Evolutionary conservation across 2,888 invertebrate genomes (phyloP), one percentile per base, ranked within the genome.

Genomic region (Cyclophora albipunctata): DNA sequence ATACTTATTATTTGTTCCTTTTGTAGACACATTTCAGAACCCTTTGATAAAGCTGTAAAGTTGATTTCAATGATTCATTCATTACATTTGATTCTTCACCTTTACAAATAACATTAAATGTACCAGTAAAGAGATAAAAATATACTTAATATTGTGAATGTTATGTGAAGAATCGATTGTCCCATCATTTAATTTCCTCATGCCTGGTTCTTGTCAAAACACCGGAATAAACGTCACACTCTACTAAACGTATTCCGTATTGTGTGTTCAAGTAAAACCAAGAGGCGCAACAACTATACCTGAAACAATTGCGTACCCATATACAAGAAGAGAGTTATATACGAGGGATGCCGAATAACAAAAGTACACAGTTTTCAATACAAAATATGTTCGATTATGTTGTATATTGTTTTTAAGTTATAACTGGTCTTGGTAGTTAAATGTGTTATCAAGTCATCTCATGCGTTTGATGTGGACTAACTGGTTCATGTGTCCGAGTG

Each of bases 261-360:
- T 81, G 65, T 82, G 78, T 82, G 20, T 84, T 84, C 84, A 85
- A 85, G 86, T 84, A 81, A 78, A 80, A 63, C 69, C 77, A 84
- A 83, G 84, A 75, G 82, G 75, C 77, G 76, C 82, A 55, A 62
- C 78, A 73, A 71, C 79, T 81, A 83, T 81, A 75, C 77, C 72
- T 81, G 84, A 83, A 76, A 61, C 71, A 67, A 60, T 67, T 71
- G 71, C 60, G 67, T 71, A 65, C 61, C 66, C 4, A 66, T 69
- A 59, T 60, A 53, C 64, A 66, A 73, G 79, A 75, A 71, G 73
- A 71, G 73, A 74, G 57, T 73, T 60, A 70, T 59, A 66, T 65
- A 63, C 73, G 69, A 73, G 68, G 73, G 74, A 74, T 63, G 67
- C 75, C 66, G 71, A 75, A 72, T 74, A 49, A 57, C 20, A 43